phyloP scores from a whole-genome alignment of 2,888 invertebrate genomes.

The Antheraea yamamai region DNA sequence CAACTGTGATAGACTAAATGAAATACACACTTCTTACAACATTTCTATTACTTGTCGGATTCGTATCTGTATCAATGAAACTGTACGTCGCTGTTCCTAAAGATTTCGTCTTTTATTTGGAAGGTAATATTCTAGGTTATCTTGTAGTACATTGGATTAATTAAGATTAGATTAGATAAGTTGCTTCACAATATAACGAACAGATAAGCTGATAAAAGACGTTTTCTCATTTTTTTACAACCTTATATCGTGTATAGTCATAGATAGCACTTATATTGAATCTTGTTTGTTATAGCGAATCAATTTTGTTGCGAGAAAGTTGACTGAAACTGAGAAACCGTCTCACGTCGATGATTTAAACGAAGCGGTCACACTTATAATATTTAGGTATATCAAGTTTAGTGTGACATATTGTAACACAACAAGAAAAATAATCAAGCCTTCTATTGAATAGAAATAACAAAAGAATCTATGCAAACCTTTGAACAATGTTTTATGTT shows the following conservation, averaged over 20 bases:
- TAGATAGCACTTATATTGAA: neutral
- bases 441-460: too few relatives aligned
- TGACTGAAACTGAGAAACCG: neutral
- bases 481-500: too few relatives aligned
- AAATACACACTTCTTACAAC: neutral
- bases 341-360: neutral
- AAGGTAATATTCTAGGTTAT: neutral
- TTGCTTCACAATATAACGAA: neutral
- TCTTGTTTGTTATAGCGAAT: too few relatives aligned
- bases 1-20: neutral
- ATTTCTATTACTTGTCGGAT: neutral
- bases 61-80: neutral
- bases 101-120: neutral
- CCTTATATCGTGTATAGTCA: neutral
- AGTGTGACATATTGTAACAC: neutral
- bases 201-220: neutral
- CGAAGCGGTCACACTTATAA: neutral
- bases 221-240: neutral
- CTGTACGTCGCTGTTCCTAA: neutral
- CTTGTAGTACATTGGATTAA: neutral
- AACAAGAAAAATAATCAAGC: neutral
- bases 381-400: neutral
- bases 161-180: constrained; percentile 3
- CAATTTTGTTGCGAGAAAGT: too few relatives aligned
- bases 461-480: too few relatives aligned